Evolutionary conservation across 2,797 vertebrate species (phyloP), one percentile per base, ranked within the genome.

Genomic region (Thalassophryne amazonica): DNA sequence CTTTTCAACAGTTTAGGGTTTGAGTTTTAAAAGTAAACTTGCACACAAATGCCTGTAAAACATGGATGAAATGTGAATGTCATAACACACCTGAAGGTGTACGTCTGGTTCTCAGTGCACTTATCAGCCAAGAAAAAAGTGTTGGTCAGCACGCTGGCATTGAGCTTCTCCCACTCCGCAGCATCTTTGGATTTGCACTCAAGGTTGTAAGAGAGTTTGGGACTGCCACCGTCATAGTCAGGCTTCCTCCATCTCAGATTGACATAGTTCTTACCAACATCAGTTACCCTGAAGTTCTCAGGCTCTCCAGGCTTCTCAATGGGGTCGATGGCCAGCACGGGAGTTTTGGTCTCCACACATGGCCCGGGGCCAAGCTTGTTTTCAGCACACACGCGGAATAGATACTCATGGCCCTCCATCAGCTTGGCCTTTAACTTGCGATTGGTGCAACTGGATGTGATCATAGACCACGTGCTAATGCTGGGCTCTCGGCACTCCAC

Each of bases 351-450:
- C 84, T 99, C 97, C 65, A 90, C 88, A 65, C 82, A 69, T 38
- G 94, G 96, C 27, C 97, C 97, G 24, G 92, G 93, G 27, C 97
- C 97, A 52, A 98, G 90, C 87, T 98, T 99, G 85, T 98, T 99
- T 75, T 89, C 96, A 46, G 97, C 97, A 86, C 93, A 95, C 51
- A 99, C 96, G 58, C 97, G 92, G 92, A 99, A 99, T 69, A 98
- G 87, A 76, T 99, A 99, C 78, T 98, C 93, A 7, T 93, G 93
- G 47, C 96, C 94, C 61, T 98, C 95, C 86, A 95, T 86, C 33
- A 99, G 88, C 76, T 95, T 92, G 66, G 96, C 83, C 73, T 99
- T 99, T 60, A 97, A 89, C 77, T 94, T 90, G 42, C 97, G 91
- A 65, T 96, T 99, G 49, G 95, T 96, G 77, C 94, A 92, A 77